Conservation (phyloP, 2,113 vertebrate genomes). For the Suricata suricatta region DNA sequence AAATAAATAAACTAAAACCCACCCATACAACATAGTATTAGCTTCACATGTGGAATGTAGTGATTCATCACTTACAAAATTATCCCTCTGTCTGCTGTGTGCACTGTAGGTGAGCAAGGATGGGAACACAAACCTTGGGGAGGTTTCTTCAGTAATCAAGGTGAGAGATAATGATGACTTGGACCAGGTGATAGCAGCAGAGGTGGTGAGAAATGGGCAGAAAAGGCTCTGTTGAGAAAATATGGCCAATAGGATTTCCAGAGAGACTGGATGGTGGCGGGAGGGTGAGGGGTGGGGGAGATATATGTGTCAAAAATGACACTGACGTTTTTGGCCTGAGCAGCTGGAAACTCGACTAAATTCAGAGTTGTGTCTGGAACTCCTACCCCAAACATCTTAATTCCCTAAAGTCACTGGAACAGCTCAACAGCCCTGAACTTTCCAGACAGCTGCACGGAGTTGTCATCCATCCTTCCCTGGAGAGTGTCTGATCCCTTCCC, state of each 20-base stretch:
- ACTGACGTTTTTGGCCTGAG: not conserved
- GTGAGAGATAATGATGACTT: not conserved
- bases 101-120: not conserved
- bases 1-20: no score
- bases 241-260: not conserved
- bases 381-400: constrained; percentile 69
- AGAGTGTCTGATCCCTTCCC: constrained; percentile 35
- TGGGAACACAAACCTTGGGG: not conserved
- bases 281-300: not conserved
- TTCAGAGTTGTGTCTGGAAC: constrained; percentile 64
- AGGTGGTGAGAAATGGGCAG: not conserved
- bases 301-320: not conserved
- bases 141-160: not conserved
- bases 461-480: constrained; percentile 60
- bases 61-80: not conserved
- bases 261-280: not conserved
- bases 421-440: constrained; percentile 14
- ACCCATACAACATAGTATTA: no score
- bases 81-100: not conserved
- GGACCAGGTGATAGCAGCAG: not conserved
- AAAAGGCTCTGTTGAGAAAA: not conserved
- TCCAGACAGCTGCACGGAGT: constrained; percentile 54
- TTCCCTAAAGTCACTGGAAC: constrained; percentile 67
- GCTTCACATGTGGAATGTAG: not conserved
- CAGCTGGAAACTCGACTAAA: constrained; percentile 66